Percentiles rank a stretch among this genome's conserved stretches.
Conservation (phyloP, 2,888 invertebrate species). For the Oligia fasciuncula region DNA sequence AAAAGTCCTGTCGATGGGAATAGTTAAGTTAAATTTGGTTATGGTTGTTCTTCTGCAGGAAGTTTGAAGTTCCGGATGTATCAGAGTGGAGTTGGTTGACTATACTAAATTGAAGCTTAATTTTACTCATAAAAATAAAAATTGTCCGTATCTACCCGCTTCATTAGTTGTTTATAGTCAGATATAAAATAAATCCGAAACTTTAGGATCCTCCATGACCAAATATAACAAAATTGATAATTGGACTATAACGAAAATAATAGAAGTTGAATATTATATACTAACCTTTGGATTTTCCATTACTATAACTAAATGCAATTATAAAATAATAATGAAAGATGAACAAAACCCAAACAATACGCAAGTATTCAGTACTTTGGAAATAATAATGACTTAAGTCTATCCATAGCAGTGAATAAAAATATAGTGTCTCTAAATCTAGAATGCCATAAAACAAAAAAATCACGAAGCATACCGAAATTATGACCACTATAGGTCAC, state of each 20-base stretch:
- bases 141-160: slow-evolving; percentile 52
- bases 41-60: slow-evolving; percentile 71
- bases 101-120: slow-evolving; percentile 61
- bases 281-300: slow-evolving; percentile 90
- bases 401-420: slow-evolving; percentile 85
- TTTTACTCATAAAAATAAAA: slow-evolving; percentile 55
- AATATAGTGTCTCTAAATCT: slow-evolving; percentile 74
- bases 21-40: slow-evolving; percentile 77
- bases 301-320: slow-evolving; percentile 90
- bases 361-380: slow-evolving; percentile 88
- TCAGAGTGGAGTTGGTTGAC: slow-evolving; percentile 56
- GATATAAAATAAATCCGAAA: slow-evolving; percentile 69
- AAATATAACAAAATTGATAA: slow-evolving; percentile 76
- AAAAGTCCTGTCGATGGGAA: slow-evolving; percentile 81
- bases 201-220: slow-evolving; percentile 74
- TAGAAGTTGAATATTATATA: slow-evolving; percentile 80
- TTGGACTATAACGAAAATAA: slow-evolving; percentile 76
- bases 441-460: slow-evolving; percentile 80
- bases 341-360: slow-evolving; percentile 84
- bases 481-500: slow-evolving; percentile 80
- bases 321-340: slow-evolving; percentile 83
- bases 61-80: slow-evolving; percentile 69
- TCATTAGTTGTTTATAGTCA: slow-evolving; percentile 53
- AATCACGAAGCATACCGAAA: slow-evolving; percentile 78
- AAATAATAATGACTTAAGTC: slow-evolving; percentile 86